Base-by-base conservation (phyloP, 2,888 invertebrate species). In the Andrena trimmerana region DNA sequence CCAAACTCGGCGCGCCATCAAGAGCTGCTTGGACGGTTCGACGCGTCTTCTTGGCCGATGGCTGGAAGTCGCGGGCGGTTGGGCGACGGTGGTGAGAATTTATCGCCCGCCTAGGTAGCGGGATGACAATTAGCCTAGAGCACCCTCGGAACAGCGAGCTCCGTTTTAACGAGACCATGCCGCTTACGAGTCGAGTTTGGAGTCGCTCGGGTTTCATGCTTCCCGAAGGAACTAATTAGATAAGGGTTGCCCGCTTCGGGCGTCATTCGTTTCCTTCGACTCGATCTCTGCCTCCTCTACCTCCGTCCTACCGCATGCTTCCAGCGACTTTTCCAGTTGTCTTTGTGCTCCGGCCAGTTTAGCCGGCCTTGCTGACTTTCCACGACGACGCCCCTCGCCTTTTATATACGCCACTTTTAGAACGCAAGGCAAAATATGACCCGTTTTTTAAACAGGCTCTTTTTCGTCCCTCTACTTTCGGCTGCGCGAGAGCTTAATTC, bases 151-250 rank as follows among this genome's bases (percentile, higher is more conserved):
- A 76, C 65, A 48, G 71, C 33, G 83, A 85, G 81, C 81, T 62
- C 50, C 77, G 80, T 83, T 89, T 89, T 79, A 84, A 81, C 80
- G 67, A 77, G 89, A 84, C 70, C 74, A 52, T 78, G 57, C 70
- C 85, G 83, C 82, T 85, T 87, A 82, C 85, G 82, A 88, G 78
- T 77, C 62, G 74, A 83, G 83, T 85, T 81, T 57, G 78, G 70
- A 79, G 71, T 78, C 74, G 79, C 85, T 78, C 74, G 72, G 82
- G 70, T 89, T 89, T 86, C 89, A 83, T 78, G 78, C 85, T 89
- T 62, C 72, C 77, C 70, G 59, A 65, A 82, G 82, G 72, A 74
- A 89, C 81, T 89, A 88, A 88, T 88, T 88, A 89, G 89, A 88
- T 83, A 87, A 86, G 81, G 81, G 81, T 82, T 74, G 72, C 77